These are phyloP conservation scores for Climacteris rufus DNA, from an alignment of 2,113 vertebrate species.

Conservation along the genomic window DNA sequence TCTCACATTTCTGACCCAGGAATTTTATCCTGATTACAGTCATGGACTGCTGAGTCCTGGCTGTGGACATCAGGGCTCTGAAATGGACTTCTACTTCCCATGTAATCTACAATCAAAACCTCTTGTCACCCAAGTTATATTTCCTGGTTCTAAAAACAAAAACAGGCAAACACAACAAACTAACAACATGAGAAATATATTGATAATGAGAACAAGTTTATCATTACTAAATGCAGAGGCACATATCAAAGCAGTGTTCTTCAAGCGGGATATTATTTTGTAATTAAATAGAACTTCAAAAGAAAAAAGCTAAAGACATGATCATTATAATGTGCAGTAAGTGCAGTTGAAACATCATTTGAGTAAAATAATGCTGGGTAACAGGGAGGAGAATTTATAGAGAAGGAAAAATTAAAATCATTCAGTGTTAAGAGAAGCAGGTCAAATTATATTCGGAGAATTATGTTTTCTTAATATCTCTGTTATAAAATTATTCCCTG, in stretches of 20 bases:
- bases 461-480: constrained; percentile 8
- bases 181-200: constrained; percentile 31
- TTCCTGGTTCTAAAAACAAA: background rate
- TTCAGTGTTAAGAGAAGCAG: constrained; percentile 35
- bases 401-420: background rate
- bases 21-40: background rate
- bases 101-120: background rate
- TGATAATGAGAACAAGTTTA: constrained; percentile 47
- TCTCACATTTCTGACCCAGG: background rate
- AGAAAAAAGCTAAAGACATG: constrained; percentile 55
- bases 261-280: constrained; percentile 72
- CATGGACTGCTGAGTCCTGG: background rate
- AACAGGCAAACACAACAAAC: constrained; percentile 30
- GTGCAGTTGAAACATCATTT: constrained; percentile 53
- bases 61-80: background rate
- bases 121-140: background rate
- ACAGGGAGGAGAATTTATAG: background rate
- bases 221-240: constrained; percentile 61
- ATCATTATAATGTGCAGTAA: constrained; percentile 65
- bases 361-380: constrained; percentile 59
- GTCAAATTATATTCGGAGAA: constrained; percentile 52
- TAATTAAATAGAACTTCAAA: constrained; percentile 74
- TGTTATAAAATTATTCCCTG: background rate
- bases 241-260: constrained; percentile 70
- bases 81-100: background rate